Conservation (phyloP, 92 coral and sea anemone species). For the Ricordea florida region DNA sequence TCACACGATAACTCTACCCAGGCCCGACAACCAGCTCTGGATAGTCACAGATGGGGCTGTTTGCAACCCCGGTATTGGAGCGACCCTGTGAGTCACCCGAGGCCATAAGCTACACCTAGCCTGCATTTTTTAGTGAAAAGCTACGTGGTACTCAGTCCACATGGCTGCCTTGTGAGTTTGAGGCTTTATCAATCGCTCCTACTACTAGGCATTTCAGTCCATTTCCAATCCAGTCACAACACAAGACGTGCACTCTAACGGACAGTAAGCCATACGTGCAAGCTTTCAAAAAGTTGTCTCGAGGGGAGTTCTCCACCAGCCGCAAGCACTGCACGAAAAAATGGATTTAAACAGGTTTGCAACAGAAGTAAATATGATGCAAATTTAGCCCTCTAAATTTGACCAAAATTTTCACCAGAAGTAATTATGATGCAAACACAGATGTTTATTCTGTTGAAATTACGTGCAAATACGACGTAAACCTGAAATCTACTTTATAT, state of each 20-base stretch:
- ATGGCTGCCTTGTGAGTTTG: background rate
- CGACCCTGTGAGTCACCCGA: background rate
- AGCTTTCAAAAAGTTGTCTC: background rate
- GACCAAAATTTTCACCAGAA: too few relatives aligned
- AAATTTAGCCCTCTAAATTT: too few relatives aligned
- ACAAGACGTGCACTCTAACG: background rate
- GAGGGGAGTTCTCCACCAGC: background rate
- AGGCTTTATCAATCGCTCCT: background rate
- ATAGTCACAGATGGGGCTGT: background rate
- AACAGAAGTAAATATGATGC: too few relatives aligned
- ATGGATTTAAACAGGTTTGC: too few relatives aligned
- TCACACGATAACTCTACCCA: background rate
- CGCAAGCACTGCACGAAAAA: background rate
- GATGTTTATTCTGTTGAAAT: too few relatives aligned
- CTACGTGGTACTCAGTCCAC: background rate
- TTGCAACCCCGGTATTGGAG: background rate
- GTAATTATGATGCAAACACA: too few relatives aligned
- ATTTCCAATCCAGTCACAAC: background rate
- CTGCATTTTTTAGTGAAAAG: background rate
- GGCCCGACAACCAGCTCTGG: background rate
- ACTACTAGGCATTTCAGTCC: constrained; percentile 12
- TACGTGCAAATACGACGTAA: too few relatives aligned
- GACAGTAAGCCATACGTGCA: constrained; percentile 9
- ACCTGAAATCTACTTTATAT: too few relatives aligned
- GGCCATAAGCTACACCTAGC: background rate